These are phyloP conservation scores for Eumacrocentrus americanus DNA, from an alignment of 2,888 invertebrate genomes.

Conservation along the genomic window DNA sequence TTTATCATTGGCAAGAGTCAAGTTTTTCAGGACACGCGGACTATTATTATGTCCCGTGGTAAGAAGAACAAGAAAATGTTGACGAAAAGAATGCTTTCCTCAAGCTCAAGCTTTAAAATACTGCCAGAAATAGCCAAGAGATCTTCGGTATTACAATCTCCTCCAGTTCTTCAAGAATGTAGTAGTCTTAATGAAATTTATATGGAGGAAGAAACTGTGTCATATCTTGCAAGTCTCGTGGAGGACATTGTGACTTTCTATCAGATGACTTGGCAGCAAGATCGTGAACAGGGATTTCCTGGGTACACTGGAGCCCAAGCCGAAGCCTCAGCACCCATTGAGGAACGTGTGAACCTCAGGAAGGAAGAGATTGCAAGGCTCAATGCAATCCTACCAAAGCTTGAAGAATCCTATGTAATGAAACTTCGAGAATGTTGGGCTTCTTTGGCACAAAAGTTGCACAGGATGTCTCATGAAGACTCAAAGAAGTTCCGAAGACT, in stretches of 20 bases:
- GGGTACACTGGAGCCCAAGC: slow-evolving; percentile 42
- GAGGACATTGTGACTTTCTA: slow-evolving; percentile 52
- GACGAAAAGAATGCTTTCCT: no score
- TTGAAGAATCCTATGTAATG: slow-evolving; percentile 45
- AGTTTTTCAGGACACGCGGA: no score
- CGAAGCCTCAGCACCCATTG: slow-evolving; percentile 36
- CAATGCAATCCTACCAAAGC: slow-evolving; percentile 45
- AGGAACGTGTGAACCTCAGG: slow-evolving; percentile 34
- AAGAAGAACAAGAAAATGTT: no score
- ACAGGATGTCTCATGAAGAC: slow-evolving; percentile 30
- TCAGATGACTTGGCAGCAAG: slow-evolving; percentile 53
- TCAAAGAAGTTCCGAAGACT: slow-evolving; percentile 32
- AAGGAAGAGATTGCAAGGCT: slow-evolving; percentile 44
- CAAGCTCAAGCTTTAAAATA: neutral
- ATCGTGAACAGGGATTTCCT: slow-evolving; percentile 50
- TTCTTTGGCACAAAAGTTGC: slow-evolving; percentile 37
- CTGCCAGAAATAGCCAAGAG: no score
- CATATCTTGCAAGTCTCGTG: slow-evolving; percentile 41
- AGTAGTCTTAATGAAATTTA: neutral
- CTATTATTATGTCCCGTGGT: no score
- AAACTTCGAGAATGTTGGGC: slow-evolving; percentile 40
- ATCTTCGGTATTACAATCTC: no score
- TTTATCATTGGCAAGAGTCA: no score
- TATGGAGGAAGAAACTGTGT: slow-evolving; percentile 36
- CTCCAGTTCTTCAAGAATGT: no score